phyloP scores from a whole-genome alignment of 2,113 vertebrate genomes.

The Zeus faber region DNA sequence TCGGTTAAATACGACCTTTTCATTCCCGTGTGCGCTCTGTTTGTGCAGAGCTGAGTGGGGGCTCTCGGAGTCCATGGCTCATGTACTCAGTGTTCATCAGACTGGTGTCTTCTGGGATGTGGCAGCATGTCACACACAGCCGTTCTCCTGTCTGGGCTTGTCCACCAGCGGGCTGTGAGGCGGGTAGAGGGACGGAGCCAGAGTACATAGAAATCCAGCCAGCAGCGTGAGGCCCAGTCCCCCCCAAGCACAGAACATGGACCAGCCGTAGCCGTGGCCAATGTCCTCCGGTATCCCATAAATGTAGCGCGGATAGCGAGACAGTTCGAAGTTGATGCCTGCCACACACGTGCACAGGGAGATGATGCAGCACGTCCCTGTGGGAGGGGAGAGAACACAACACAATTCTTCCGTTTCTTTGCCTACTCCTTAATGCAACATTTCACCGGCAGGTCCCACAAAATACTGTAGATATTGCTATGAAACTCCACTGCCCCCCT shows the following conservation, averaged over 20 bases:
- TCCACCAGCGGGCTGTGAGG: conserved; percentile 85
- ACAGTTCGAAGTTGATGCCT: conserved; percentile 98
- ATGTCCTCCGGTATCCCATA: conserved; percentile 96
- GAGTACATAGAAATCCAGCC: conserved; percentile 97
- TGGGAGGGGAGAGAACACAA: conserved; percentile 4
- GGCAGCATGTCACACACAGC: conserved; percentile 70
- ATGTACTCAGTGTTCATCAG: too few relatives aligned
- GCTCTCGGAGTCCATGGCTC: conserved; percentile 22
- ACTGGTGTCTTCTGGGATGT: conserved; percentile 30
- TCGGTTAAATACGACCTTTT: conserved; percentile 52
- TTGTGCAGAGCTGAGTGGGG: conserved; percentile 29
- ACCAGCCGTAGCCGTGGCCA: conserved; percentile 98
- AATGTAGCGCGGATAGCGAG: conserved; percentile 94
- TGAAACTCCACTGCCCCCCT: conserved; percentile 49
- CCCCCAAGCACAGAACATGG: conserved; percentile 98
- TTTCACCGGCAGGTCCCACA: too few relatives aligned
- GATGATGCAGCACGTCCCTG: conserved; percentile 99
- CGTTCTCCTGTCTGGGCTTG: conserved; percentile 96
- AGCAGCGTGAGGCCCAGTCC: conserved; percentile 95
- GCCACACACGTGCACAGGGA: conserved; percentile 98
- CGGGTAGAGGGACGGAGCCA: conserved; percentile 95
- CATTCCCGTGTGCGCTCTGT: conserved; percentile 34
- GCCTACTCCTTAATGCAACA: too few relatives aligned
- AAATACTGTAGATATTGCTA: too few relatives aligned
- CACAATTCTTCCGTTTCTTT: too few relatives aligned